phyloP scores from a whole-genome alignment of 2,113 vertebrate genomes.

The Petrocephalus zakoni region DNA sequence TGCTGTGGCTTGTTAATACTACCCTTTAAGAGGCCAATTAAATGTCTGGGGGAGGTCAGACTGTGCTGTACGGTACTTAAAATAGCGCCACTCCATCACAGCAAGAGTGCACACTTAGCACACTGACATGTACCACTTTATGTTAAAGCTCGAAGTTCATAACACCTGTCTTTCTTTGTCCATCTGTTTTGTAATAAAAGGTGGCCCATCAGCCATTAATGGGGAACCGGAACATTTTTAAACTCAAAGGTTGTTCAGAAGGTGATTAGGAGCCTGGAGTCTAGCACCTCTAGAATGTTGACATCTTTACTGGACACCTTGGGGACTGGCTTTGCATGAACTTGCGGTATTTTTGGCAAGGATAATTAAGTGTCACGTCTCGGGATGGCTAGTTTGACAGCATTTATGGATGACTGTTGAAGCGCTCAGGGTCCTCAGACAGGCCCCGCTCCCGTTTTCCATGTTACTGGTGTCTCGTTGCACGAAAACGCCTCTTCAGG shows the following conservation, averaged over 20 bases:
- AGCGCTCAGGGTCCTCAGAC: background rate
- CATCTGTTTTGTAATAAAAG: background rate
- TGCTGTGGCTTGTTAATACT: background rate
- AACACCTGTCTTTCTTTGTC: background rate
- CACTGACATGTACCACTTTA: background rate
- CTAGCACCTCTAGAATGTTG: background rate
- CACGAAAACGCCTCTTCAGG: background rate
- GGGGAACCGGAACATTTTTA: background rate
- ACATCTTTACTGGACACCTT: background rate
- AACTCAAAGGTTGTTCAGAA: constrained; percentile 16
- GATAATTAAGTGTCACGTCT: constrained; percentile 26
- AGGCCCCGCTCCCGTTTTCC: background rate
- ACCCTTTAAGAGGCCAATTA: background rate
- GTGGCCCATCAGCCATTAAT: background rate
- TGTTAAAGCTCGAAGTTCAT: background rate
- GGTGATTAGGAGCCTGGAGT: background rate
- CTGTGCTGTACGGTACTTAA: background rate
- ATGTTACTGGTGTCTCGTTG: background rate
- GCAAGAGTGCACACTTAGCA: background rate
- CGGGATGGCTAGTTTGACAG: constrained; percentile 3
- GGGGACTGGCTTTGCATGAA: constrained; percentile 15
- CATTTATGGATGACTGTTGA: constrained; percentile 19
- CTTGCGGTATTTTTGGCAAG: constrained; percentile 23
- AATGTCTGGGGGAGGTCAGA: background rate
- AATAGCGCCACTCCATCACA: background rate